These are phyloP conservation scores for Oophaga sylvatica DNA, from an alignment of 2,797 vertebrate species.

Conservation along the genomic window DNA sequence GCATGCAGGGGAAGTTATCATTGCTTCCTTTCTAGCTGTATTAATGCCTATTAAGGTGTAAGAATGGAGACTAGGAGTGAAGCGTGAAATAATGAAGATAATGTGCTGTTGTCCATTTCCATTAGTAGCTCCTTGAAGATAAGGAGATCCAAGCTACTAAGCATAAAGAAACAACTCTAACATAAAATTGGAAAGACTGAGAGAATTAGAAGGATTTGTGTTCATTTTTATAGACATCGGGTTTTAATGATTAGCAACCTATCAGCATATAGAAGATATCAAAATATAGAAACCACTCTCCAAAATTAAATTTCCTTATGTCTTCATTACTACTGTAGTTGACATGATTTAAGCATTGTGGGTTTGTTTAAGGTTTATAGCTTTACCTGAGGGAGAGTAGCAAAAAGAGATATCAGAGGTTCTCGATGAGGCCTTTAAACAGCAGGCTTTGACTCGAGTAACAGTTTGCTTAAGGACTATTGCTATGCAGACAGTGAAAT, in stretches of 20 bases:
- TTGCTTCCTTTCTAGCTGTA: background rate
- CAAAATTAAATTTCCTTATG: conserved; percentile 65
- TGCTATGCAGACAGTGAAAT: conserved; percentile 53
- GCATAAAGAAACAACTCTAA: conserved; percentile 49
- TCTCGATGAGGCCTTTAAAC: conserved; percentile 52
- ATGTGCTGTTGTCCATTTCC: conserved; percentile 28
- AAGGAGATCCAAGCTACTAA: conserved; percentile 18
- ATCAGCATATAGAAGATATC: conserved; percentile 60
- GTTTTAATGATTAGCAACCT: conserved; percentile 64
- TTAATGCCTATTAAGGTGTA: conserved; percentile 27
- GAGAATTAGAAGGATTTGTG: conserved; percentile 40
- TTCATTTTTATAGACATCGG: conserved; percentile 50
- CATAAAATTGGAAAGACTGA: conserved; percentile 42
- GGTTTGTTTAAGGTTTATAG: conserved; percentile 33
- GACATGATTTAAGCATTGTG: conserved; percentile 59
- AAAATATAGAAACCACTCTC: conserved; percentile 62
- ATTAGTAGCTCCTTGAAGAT: conserved; percentile 34
- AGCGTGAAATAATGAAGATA: conserved; percentile 27
- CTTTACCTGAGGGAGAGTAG: conserved; percentile 25
- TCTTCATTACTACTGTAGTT: conserved; percentile 64
- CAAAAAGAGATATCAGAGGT: conserved; percentile 34
- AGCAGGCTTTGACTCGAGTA: conserved; percentile 49
- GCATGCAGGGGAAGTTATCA: background rate
- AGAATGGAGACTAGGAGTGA: conserved; percentile 28
- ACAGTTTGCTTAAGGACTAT: conserved; percentile 54